Evolutionary conservation across 2,888 invertebrate genomes (phyloP).

Genomic region (Creontiades dilutus): DNA sequence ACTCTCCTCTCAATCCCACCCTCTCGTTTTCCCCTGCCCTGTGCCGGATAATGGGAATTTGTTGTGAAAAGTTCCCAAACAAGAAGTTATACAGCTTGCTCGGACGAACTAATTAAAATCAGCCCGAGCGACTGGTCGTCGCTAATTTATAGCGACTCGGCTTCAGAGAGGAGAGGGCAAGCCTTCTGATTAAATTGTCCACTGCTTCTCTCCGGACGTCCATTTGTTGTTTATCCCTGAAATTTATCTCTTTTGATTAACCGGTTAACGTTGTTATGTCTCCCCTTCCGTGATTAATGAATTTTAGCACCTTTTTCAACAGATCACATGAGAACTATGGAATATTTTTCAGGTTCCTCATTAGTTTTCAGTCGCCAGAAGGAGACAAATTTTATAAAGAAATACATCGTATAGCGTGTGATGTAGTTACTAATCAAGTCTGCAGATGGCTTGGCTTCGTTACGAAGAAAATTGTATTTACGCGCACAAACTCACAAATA

Average conservation of each 20-base stretch:
- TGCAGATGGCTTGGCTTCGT: no score
- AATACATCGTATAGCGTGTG: no score
- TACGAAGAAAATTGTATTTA: no score
- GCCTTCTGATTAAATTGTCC: conserved; percentile 32
- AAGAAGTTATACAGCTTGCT: conserved; percentile 42
- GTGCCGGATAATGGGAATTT: conserved; percentile 33
- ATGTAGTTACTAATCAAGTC: no score
- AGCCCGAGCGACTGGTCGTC: not conserved
- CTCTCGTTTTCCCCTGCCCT: not conserved
- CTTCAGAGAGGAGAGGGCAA: not conserved
- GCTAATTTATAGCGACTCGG: not conserved
- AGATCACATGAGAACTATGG: no score
- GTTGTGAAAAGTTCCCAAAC: conserved; percentile 52
- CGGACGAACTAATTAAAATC: conserved; percentile 51
- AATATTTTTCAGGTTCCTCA: no score
- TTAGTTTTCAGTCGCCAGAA: no score
- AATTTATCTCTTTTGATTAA: conserved; percentile 36
- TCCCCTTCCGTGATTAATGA: not conserved
- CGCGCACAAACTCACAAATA: no score
- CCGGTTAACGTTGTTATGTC: not conserved
- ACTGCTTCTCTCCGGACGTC: conserved; percentile 1
- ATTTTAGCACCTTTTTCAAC: not conserved
- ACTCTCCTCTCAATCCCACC: not conserved
- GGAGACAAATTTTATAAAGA: no score
- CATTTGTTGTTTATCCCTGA: conserved; percentile 22